phyloP scores from a whole-genome alignment of 2,113 vertebrate genomes.

The Anarhynchus alexandrinus region DNA sequence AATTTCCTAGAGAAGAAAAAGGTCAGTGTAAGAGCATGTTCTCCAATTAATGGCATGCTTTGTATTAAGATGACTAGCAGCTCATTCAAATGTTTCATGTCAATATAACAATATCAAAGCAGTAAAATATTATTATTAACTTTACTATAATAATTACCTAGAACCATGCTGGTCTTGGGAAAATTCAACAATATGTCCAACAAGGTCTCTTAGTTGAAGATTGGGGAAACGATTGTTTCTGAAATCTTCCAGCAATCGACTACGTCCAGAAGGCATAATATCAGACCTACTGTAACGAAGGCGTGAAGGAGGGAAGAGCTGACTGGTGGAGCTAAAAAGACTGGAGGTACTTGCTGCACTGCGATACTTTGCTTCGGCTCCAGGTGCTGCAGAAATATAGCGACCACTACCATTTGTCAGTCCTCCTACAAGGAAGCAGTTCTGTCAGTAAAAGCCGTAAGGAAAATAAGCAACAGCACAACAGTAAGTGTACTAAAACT shows the following conservation, averaged over 20 bases:
- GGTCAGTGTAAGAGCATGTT: not conserved
- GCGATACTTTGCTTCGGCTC: constrained; percentile 94
- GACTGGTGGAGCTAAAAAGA: constrained; percentile 94
- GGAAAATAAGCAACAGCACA: constrained; percentile 17
- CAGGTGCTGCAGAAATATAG: constrained; percentile 96
- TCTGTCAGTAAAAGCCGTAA: constrained; percentile 50
- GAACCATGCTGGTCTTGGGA: constrained; percentile 97
- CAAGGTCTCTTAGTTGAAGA: constrained; percentile 91
- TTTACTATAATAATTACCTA: constrained; percentile 74
- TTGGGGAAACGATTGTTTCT: constrained; percentile 97
- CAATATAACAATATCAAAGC: not conserved
- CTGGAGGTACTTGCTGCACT: constrained; percentile 87
- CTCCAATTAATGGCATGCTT: not conserved
- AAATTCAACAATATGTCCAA: constrained; percentile 97
- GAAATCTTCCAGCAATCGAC: constrained; percentile 92
- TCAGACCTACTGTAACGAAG: constrained; percentile 95
- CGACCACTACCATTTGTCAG: constrained; percentile 96
- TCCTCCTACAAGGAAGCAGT: constrained; percentile 86
- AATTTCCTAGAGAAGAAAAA: not conserved
- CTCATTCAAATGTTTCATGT: not conserved
- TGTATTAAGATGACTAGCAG: not conserved
- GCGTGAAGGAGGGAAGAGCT: constrained; percentile 93
- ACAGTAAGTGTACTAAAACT: constrained; percentile 38
- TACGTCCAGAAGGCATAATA: constrained; percentile 94
- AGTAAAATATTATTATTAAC: not conserved